Evolutionary conservation across 1,140 invertebrate genomes (phyloP), one percentile per base, ranked within the genome.

Genomic region (Amyelois transitella): DNA sequence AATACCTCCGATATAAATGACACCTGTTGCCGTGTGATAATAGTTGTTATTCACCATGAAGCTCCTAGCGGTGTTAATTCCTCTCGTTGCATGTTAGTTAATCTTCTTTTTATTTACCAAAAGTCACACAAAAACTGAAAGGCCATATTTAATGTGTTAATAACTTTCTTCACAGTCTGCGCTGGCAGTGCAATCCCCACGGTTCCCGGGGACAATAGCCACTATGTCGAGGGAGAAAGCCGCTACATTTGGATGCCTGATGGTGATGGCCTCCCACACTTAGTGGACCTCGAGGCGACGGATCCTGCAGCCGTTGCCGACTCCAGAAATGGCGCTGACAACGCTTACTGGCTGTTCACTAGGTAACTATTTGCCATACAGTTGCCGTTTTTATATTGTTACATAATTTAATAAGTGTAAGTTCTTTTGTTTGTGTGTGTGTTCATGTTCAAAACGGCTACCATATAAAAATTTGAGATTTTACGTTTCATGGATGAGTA

Each of bases 201-300:
- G 6, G 32, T 57, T 6, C 64, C 68, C 12, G 64, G 62, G 5
- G 69, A 71, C 45, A 71, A 71, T 43, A 67, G 65, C 44, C 58
- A 63, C 43, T 71, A 68, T 52, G 62, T 71, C 7, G 65, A 71
- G 10, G 69, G 69, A 3, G 58, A 55, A 7, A 68, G 65, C 32
- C 65, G 65, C 22, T 71, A 68, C 53, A 60, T 65, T 17, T 68
- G 65, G 65, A 59, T 71, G 62, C 54, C 61, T 5, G 64, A 70
- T 58, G 64, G 59, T 14, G 64, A 64, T 6, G 57, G 57, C 8
- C 43, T 54, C 0, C 62, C 64, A 8, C 53, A 55, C 6, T 50
- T 71, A 1, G 68, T 71, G n/a, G 64, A 71, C 32, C 55, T 71
- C 1, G 51, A 71, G 2, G 64, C 57, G 10, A 59, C 64, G 2